phyloP scores from a whole-genome alignment of 2,888 invertebrate species.

The Trissolcus japonicus region DNA sequence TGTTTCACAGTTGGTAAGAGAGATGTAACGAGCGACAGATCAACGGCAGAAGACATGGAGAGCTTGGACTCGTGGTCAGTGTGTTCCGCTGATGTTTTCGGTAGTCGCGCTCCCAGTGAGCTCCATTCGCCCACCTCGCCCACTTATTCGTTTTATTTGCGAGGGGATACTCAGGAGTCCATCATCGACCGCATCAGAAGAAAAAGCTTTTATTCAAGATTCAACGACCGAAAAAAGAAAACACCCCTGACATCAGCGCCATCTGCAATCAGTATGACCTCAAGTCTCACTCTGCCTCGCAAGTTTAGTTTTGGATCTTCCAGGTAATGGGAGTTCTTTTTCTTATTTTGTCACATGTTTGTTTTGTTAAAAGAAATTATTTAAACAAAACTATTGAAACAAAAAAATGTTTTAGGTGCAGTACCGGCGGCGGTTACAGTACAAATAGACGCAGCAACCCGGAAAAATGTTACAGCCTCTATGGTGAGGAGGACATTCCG shows the following conservation, averaged over 20 bases:
- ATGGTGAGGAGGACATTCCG: conserved; percentile 64
- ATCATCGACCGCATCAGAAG: conserved; percentile 90
- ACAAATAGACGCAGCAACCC: conserved; percentile 54
- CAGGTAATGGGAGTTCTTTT: too few relatives aligned
- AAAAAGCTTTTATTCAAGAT: conserved; percentile 92
- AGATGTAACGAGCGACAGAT: conserved; percentile 67
- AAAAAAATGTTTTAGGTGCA: conserved; percentile 25
- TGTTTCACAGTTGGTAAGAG: conserved; percentile 31
- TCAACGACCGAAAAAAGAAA: conserved; percentile 89
- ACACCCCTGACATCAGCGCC: conserved; percentile 82
- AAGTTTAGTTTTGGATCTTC: conserved; percentile 72
- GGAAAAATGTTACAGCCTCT: conserved; percentile 65
- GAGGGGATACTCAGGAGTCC: conserved; percentile 79
- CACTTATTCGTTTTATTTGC: conserved; percentile 61
- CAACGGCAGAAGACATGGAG: conserved; percentile 80
- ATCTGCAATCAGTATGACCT: conserved; percentile 62
- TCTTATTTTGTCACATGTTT: too few relatives aligned
- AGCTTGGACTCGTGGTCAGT: conserved; percentile 83
- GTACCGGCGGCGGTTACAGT: conserved; percentile 16
- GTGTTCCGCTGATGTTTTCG: conserved; percentile 78
- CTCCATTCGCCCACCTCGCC: conserved; percentile 77
- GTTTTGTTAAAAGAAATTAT: too few relatives aligned
- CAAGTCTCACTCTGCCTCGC: conserved; percentile 73
- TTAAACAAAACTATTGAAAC: background rate
- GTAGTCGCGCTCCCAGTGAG: conserved; percentile 67